Base-by-base conservation (phyloP, 2,797 vertebrate species). In the Serranus cabrilla region DNA sequence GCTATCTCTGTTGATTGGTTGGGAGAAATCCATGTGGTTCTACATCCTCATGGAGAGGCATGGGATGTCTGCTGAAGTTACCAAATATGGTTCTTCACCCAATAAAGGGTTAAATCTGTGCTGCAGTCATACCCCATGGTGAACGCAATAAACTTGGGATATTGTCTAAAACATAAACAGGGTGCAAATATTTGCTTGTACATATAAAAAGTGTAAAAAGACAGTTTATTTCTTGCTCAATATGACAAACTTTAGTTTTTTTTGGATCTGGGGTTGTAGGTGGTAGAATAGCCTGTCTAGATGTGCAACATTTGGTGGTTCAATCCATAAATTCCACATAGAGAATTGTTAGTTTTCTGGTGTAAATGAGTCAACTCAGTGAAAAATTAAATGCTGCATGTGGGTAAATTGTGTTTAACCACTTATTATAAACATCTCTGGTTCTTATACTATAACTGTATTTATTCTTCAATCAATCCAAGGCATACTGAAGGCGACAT, bases 401-500 rank as follows among this genome's bases (percentile, higher is more conserved):
- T 27, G 14, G 17, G 1, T 34, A 10, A 18, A 20, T 12, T 37
- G 46, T 56, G 57, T 64, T 74, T 27, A 13, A 51, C 10, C 23
- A 25, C 17, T 49, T 74, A 50, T 75, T 18, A 39, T 14, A 78
- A 71, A 71, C 40, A 67, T 66, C 17, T 63, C n/a, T 39, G 42
- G 20, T 63, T 71, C 64, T 58, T 23, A 34, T 43, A 18, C 67
- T 52, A 43, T 37, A 27, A 25, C 18, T 27, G 11, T 11, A 78
- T 68, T 57, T 50, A 70, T 60, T 71, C 47, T 23, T 65, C 10
- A 2, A 55, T 25, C 23, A 63, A 76, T 31, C 42, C 14, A 23
- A 42, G 65, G 31, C 50, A 55, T 49, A 43, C 62, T 74, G 0
- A 70, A 68, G 51, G 52, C 60, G 50, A 71, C 14, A 12, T 27